phyloP scores from a whole-genome alignment of 2,113 vertebrate genomes.

The Sclerurus mexicanus region DNA sequence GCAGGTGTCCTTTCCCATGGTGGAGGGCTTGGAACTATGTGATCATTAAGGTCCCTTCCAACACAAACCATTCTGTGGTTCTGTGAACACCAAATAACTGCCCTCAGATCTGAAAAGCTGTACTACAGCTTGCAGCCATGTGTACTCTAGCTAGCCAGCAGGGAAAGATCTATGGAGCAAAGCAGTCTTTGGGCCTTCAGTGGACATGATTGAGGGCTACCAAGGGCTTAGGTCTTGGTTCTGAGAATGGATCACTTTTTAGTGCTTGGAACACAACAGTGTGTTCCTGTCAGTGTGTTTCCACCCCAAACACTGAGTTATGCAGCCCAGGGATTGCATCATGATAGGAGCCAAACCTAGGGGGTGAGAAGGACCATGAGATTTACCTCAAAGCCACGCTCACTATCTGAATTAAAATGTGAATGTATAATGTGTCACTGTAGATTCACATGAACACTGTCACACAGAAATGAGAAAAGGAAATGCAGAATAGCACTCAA shows the following conservation, averaged over 20 bases:
- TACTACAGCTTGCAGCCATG: neutral
- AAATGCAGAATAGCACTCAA: neutral
- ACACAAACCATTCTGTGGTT: neutral
- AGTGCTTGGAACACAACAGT: neutral
- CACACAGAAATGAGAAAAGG: neutral
- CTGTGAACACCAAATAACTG: neutral
- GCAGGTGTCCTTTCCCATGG: neutral
- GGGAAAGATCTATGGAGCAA: neutral
- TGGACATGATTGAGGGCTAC: neutral
- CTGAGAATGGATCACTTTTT: neutral
- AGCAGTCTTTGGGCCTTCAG: neutral
- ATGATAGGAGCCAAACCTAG: neutral
- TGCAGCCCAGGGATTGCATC: neutral
- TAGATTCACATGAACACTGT: neutral
- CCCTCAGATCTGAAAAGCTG: neutral
- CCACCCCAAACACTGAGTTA: neutral
- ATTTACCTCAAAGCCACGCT: neutral
- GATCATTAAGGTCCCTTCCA: neutral
- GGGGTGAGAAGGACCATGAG: neutral
- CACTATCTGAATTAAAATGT: neutral
- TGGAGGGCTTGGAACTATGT: neutral
- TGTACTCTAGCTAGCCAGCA: neutral
- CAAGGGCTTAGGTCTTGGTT: neutral
- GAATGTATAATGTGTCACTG: too few species aligned
- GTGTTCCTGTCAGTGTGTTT: neutral